Percentiles rank a stretch among this genome's conserved stretches.
These are phyloP conservation scores for Cichladusa arquata DNA, from an alignment of 2,113 vertebrate genomes.

Conservation along the genomic window DNA sequence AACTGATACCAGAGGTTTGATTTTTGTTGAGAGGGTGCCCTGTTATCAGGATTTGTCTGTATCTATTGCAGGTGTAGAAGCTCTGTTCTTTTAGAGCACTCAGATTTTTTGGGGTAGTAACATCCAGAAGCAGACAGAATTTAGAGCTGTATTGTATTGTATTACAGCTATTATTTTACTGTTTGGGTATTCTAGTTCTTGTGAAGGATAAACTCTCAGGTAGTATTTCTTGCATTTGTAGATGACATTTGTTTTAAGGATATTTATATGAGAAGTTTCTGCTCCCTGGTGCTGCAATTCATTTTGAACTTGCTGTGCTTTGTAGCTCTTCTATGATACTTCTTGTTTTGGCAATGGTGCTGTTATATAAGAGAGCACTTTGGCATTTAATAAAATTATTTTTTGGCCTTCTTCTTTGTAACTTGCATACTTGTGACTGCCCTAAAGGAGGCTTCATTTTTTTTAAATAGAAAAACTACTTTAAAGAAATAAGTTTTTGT, in stretches of 20 bases:
- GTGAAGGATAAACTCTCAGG: not conserved
- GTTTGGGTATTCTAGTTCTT: not conserved
- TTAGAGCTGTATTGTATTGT: not conserved
- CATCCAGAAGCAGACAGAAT: not conserved
- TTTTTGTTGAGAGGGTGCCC: not conserved
- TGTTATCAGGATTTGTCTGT: not conserved
- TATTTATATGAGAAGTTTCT: not conserved
- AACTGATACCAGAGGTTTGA: not conserved
- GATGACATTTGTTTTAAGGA: not conserved
- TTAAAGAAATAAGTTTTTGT: not conserved
- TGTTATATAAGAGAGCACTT: not conserved
- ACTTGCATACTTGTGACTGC: not conserved
- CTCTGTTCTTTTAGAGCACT: not conserved
- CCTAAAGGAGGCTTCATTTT: not conserved
- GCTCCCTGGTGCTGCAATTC: not conserved
- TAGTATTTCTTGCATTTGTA: not conserved
- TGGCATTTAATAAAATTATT: not conserved
- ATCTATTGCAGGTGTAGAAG: not conserved
- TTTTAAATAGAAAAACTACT: not conserved
- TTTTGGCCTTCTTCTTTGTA: not conserved
- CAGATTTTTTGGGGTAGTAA: not conserved
- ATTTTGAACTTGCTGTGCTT: not conserved
- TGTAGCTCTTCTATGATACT: not conserved
- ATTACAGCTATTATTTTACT: not conserved
- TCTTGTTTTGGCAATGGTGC: not conserved